Conservation (phyloP, 2,113 vertebrate species). For the Oryzias woworae region DNA sequence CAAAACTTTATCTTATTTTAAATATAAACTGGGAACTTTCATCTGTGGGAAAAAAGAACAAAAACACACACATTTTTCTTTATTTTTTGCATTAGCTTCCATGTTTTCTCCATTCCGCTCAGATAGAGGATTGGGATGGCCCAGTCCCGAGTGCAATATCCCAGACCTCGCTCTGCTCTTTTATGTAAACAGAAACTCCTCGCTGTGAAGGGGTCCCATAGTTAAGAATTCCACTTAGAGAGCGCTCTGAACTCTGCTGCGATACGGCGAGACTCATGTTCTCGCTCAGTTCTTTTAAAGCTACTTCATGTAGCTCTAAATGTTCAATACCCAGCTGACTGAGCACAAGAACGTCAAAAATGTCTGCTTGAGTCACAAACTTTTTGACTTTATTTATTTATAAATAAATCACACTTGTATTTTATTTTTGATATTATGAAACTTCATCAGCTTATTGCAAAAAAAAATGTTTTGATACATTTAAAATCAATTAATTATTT, state of each 20-base stretch:
- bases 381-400: slow-evolving; percentile 11
- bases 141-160: slow-evolving; percentile 76
- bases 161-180: slow-evolving; percentile 64
- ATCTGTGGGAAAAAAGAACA: slow-evolving; percentile 31
- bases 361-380: slow-evolving; percentile 26
- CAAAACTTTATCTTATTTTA: neutral
- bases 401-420: no score
- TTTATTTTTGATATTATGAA: no score
- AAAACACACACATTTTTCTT: slow-evolving; percentile 42
- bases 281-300: slow-evolving; percentile 45
- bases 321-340: slow-evolving; percentile 60
- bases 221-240: slow-evolving; percentile 81
- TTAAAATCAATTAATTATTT: no score
- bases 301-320: slow-evolving; percentile 58
- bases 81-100: slow-evolving; percentile 66
- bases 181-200: slow-evolving; percentile 78
- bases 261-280: slow-evolving; percentile 66
- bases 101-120: slow-evolving; percentile 70
- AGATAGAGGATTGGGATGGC: slow-evolving; percentile 55
- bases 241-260: slow-evolving; percentile 45
- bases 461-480: no score
- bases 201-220: slow-evolving; percentile 80
- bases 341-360: slow-evolving; percentile 32
- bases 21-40: slow-evolving; percentile 59
- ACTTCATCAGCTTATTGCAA: no score